Percentiles rank a stretch among this genome's conserved stretches.
phyloP scores from a whole-genome alignment of 2,888 invertebrate genomes.

The Diaphora mendica region DNA sequence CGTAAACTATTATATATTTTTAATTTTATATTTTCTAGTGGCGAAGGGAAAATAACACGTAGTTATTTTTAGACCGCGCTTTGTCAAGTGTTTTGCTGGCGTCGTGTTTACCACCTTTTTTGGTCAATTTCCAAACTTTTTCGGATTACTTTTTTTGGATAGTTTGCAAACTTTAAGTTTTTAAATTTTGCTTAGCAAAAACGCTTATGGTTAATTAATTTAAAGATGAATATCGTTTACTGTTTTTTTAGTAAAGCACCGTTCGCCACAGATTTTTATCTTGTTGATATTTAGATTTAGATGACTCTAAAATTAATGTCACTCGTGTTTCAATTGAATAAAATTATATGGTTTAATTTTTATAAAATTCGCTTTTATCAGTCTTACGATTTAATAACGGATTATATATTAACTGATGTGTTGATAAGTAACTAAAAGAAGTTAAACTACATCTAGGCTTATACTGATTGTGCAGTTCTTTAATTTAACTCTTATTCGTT shows the following conservation, averaged over 20 bases:
- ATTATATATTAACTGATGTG: slow-evolving; percentile 30
- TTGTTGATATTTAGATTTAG: not conserved
- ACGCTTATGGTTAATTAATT: too few relatives aligned
- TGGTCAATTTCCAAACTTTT: too few relatives aligned
- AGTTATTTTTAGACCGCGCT: not conserved
- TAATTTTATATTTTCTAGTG: not conserved
- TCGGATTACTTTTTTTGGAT: too few relatives aligned
- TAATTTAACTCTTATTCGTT: not conserved
- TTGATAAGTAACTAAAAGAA: not conserved
- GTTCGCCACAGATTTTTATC: not conserved
- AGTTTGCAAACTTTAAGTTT: not conserved
- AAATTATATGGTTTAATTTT: slow-evolving; percentile 54
- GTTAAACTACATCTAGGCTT: slow-evolving; percentile 7
- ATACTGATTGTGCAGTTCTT: slow-evolving; percentile 1
- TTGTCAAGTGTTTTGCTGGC: not conserved
- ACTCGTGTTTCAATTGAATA: slow-evolving; percentile 49
- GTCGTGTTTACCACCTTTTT: not conserved
- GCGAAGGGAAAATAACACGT: not conserved
- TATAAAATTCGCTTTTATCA: slow-evolving; percentile 83
- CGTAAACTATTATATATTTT: not conserved
- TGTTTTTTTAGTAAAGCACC: not conserved
- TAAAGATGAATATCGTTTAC: not conserved
- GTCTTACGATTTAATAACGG: slow-evolving; percentile 68
- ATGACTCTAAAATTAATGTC: slow-evolving; percentile 20
- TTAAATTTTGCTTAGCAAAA: not conserved